These are phyloP conservation scores for Picus viridis DNA, from an alignment of 2,797 vertebrate genomes.

Conservation along the genomic window DNA sequence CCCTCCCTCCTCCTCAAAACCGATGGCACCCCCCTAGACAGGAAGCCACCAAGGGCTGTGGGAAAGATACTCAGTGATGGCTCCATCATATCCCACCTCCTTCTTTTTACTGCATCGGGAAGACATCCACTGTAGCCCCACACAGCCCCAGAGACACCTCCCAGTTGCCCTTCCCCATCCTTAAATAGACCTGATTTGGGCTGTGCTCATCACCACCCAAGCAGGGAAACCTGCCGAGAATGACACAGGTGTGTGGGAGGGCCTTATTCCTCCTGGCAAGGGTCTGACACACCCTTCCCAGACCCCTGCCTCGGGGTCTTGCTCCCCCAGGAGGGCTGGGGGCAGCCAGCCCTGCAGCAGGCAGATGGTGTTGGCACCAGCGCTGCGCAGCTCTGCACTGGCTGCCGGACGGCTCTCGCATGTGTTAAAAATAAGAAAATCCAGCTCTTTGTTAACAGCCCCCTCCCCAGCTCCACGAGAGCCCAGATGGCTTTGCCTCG, in stretches of 20 bases:
- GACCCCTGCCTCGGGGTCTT: neutral
- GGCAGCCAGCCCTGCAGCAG: neutral
- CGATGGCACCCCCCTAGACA: no score
- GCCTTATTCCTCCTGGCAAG: fast-evolving
- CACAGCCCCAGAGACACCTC: neutral
- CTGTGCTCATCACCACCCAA: neutral
- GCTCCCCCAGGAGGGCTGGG: neutral
- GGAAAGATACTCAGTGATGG: neutral
- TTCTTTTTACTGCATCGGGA: no score
- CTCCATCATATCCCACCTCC: neutral
- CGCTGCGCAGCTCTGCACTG: neutral
- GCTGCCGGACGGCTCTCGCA: neutral
- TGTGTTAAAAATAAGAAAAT: conserved; percentile 14
- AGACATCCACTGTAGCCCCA: neutral
- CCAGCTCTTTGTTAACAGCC: conserved; percentile 36
- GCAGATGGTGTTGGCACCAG: conserved; percentile 55
- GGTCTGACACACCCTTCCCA: neutral
- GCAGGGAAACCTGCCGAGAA: neutral
- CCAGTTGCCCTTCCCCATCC: neutral
- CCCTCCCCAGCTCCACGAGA: neutral
- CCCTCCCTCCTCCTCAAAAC: no score
- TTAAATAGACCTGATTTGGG: neutral
- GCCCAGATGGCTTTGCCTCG: conserved; percentile 48
- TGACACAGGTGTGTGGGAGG: fast-evolving
- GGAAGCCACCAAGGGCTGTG: neutral